Conservation (phyloP, 92 coral and sea anemone species). For the Anthopleura xanthogrammica region DNA sequence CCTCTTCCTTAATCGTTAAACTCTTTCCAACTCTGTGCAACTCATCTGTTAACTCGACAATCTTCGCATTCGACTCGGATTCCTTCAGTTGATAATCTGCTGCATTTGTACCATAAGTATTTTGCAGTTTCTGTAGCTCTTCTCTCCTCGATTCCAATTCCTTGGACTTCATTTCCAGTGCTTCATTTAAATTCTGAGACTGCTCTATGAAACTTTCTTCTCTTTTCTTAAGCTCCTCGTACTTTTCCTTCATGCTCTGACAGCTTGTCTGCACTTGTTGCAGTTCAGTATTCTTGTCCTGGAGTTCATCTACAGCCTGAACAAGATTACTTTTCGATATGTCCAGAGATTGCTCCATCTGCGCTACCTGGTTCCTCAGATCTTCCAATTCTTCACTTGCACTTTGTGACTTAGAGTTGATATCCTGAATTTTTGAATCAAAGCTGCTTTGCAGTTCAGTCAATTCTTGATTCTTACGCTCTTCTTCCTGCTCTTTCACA, state of each 20-base stretch:
- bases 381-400: background rate
- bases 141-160: slow-evolving; percentile 39
- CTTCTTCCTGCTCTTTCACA: slow-evolving; percentile 14
- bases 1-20: slow-evolving; percentile 45
- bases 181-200: slow-evolving; percentile 27
- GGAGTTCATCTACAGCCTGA: slow-evolving; percentile 39
- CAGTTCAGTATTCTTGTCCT: slow-evolving; percentile 15
- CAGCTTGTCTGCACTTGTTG: background rate
- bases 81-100: slow-evolving; percentile 16
- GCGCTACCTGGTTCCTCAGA: slow-evolving; percentile 9
- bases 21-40: slow-evolving; percentile 32
- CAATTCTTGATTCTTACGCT: slow-evolving; percentile 14
- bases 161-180: slow-evolving; percentile 50
- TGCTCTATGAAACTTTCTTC: slow-evolving; percentile 33
- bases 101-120: background rate
- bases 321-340: slow-evolving; percentile 29
- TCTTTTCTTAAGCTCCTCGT: slow-evolving; percentile 28
- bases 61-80: slow-evolving; percentile 21
- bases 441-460: slow-evolving; percentile 25
- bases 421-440: slow-evolving; percentile 27
- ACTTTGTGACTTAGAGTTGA: background rate
- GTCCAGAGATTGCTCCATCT: slow-evolving; percentile 17
- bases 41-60: slow-evolving; percentile 27
- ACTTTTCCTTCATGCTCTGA: background rate
- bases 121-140: slow-evolving; percentile 18